A percentile compares a stretch with the other conserved stretches of the same genome.
These are phyloP conservation scores for Etheostoma nigrum DNA, from an alignment of 2,797 vertebrate species.

Conservation along the genomic window DNA sequence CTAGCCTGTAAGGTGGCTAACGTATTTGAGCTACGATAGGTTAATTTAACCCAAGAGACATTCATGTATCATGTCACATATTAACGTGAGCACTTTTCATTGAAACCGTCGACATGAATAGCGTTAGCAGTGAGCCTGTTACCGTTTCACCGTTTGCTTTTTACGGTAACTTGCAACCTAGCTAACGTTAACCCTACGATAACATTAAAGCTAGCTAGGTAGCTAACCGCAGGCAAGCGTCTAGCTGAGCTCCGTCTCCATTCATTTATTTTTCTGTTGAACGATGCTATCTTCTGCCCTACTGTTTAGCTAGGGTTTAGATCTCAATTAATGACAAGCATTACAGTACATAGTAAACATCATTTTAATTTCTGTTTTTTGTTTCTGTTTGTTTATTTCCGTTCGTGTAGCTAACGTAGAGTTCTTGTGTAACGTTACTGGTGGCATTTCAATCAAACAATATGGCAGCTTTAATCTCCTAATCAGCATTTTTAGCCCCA, in stretches of 20 bases:
- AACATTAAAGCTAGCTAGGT: constrained; percentile 55
- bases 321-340: not conserved
- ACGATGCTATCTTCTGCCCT: not conserved
- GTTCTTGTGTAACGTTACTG: not conserved
- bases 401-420: not conserved
- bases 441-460: not conserved
- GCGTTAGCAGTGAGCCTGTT: not conserved
- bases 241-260: constrained; percentile 50
- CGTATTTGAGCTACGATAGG: constrained; percentile 12
- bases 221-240: constrained; percentile 9
- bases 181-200: not conserved
- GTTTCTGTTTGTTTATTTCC: constrained; percentile 34
- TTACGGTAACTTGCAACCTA: constrained; percentile 33
- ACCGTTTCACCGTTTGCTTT: constrained; percentile 15
- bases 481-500: constrained; percentile 7
- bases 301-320: no score
- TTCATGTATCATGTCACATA: not conserved
- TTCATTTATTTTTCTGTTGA: constrained; percentile 53
- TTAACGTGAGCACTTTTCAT: not conserved
- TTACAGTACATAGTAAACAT: not conserved
- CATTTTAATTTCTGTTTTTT: not conserved
- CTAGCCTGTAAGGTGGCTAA: constrained; percentile 63
- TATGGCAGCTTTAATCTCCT: not conserved
- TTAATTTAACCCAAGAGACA: not conserved
- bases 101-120: not conserved